A percentile compares a stretch with the other conserved stretches of the same genome.
These are phyloP conservation scores for Idaea straminata DNA, from an alignment of 2,888 invertebrate genomes.

Conservation along the genomic window DNA sequence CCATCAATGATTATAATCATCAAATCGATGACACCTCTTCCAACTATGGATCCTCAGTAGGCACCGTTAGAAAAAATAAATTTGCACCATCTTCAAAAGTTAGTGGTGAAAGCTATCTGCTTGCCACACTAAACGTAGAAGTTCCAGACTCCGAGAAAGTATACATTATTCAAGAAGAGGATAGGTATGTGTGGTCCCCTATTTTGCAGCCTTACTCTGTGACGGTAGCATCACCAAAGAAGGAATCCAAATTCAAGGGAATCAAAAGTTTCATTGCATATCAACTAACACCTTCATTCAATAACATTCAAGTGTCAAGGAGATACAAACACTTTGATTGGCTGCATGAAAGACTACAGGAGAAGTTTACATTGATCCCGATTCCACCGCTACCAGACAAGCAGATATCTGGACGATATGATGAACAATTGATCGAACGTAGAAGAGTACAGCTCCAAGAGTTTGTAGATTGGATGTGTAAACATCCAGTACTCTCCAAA, in stretches of 20 bases:
- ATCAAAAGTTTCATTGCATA: slow-evolving; percentile 99
- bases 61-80: slow-evolving; percentile 86
- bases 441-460: slow-evolving; percentile 96
- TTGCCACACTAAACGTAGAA: slow-evolving; percentile 85
- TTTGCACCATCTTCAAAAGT: slow-evolving; percentile 95
- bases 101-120: slow-evolving; percentile 93
- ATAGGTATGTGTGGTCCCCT: slow-evolving; percentile 88
- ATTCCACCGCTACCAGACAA: slow-evolving; percentile 99
- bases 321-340: slow-evolving; percentile 99
- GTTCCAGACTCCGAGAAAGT: slow-evolving; percentile 87
- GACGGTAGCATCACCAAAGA: slow-evolving; percentile 95
- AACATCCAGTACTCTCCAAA: slow-evolving; percentile 95
- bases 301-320: slow-evolving; percentile 94
- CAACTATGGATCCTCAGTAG: slow-evolving; percentile 78
- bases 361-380: slow-evolving; percentile 96
- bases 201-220: slow-evolving; percentile 89
- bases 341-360: slow-evolving; percentile 95
- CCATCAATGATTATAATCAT: slow-evolving; percentile 70
- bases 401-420: slow-evolving; percentile 97
- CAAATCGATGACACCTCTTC: slow-evolving; percentile 77
- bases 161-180: slow-evolving; percentile 86
- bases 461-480: slow-evolving; percentile 97
- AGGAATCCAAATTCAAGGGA: slow-evolving; percentile 98
- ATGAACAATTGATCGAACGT: slow-evolving; percentile 97
- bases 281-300: slow-evolving; percentile 96